These are phyloP conservation scores for Limenitis camilla DNA, from an alignment of 2,888 invertebrate genomes.

Conservation along the genomic window DNA sequence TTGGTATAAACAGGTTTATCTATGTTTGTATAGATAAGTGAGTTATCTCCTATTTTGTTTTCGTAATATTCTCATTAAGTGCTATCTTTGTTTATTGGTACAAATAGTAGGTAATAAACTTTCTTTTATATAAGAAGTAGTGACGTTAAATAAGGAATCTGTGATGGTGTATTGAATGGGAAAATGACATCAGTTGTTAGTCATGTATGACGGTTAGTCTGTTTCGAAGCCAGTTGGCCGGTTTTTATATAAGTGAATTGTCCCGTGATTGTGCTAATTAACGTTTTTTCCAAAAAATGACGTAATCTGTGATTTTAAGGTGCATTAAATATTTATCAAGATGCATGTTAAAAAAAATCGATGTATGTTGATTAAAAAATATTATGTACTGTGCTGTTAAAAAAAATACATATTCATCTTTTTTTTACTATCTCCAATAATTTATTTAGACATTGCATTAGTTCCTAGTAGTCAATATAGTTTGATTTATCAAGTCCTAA, in stretches of 20 bases:
- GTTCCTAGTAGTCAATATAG: too few relatives aligned
- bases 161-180: constrained; percentile 1
- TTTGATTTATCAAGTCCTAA: too few relatives aligned
- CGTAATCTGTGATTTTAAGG: too few relatives aligned
- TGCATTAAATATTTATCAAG: too few relatives aligned
- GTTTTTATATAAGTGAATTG: constrained; percentile 3
- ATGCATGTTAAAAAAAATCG: too few relatives aligned
- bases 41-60: constrained; percentile 18
- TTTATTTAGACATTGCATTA: too few relatives aligned
- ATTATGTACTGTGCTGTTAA: too few relatives aligned
- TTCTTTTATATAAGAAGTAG: not conserved
- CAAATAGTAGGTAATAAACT: constrained; percentile 2
- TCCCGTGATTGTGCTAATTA: constrained; percentile 1
- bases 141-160: not conserved
- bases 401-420: too few relatives aligned
- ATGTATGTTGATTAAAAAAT: too few relatives aligned
- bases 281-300: not conserved
- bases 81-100: constrained; percentile 4
- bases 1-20: constrained; percentile 1
- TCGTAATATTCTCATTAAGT: constrained; percentile 9
- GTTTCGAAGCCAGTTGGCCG: not conserved
- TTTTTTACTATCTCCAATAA: too few relatives aligned
- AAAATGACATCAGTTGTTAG: constrained; percentile 52
- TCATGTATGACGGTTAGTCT: constrained; percentile 31
- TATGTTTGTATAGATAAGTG: constrained; percentile 12